Base-by-base conservation (phyloP, 23 tunicate genomes). In the Diplosoma virens region DNA sequence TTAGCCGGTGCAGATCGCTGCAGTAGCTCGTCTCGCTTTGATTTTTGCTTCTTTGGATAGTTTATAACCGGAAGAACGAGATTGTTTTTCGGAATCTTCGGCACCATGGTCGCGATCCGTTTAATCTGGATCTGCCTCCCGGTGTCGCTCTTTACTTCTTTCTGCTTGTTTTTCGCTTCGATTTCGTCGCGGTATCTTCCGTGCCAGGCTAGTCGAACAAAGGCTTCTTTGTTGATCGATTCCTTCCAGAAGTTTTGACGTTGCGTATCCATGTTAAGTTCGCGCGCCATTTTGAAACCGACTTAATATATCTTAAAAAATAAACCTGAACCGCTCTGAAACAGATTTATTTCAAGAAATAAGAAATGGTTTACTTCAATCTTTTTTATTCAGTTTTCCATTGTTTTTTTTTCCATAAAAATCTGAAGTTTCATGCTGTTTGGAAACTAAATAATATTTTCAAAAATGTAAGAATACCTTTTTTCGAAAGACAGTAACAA, bases 231-330 rank as follows among this genome's bases (percentile, higher is more conserved):
- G 50, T 76, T 59, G 33, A 93, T 86, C 0, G 93, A 81, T 61
- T 93, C 98, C 41, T 85, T 86, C 98, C 98, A 93, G 50, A 93
- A 93, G 75, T 86, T 93, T 68, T 85, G 93, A 34, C 93, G 75
- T 46, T 77, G 93, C 25, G 93, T 86, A 61, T 93, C 98, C 93
- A 93, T 86, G 70, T 93, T 93, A 16, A 93, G 45, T 64, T 90
- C 97, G 16, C 97, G 97, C 31, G 64, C 90, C 97, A 90, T 90
- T 67, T 67, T 67, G 22, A 14, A 9, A 61, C 69, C 28, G n/a
- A n/a, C n/a, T n/a, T n/a, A n/a, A n/a, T n/a, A n/a, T n/a, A n/a
- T n/a, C n/a, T n/a, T n/a, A n/a, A n/a, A n/a, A n/a, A n/a, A n/a
- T n/a, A n/a, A n/a, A n/a, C n/a, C n/a, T n/a, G n/a, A n/a, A n/a